These are phyloP conservation scores for Colinus virginianus DNA, from an alignment of 2,113 vertebrate genomes.

Conservation along the genomic window DNA sequence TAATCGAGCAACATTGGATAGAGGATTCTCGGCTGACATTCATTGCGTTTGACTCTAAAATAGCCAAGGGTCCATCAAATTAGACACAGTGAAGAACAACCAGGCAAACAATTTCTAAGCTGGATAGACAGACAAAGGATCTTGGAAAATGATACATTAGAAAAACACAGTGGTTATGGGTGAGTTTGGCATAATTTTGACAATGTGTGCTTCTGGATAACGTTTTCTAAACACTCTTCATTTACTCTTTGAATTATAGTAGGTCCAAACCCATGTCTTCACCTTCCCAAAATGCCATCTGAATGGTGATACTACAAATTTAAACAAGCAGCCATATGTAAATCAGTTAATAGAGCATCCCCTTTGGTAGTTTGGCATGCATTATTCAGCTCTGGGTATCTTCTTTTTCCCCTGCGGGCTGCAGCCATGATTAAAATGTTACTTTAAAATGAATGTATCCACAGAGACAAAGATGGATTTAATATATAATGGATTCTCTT, in stretches of 20 bases:
- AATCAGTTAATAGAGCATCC: conserved; percentile 66
- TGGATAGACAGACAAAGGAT: not conserved
- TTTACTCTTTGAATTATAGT: conserved; percentile 22
- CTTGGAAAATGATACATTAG: not conserved
- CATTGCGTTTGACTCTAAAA: not conserved
- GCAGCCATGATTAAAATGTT: conserved; percentile 65
- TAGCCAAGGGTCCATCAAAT: not conserved
- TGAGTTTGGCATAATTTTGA: not conserved
- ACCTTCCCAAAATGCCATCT: conserved; percentile 31
- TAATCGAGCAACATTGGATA: not conserved
- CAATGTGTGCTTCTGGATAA: not conserved
- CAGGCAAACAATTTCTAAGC: not conserved
- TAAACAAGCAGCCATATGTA: conserved; percentile 58
- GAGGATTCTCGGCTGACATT: not conserved
- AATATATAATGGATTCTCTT: conserved; percentile 54
- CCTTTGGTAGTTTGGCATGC: conserved; percentile 47
- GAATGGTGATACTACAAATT: conserved; percentile 43
- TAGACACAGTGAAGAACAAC: not conserved
- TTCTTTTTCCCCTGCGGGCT: conserved; percentile 52
- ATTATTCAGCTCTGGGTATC: conserved; percentile 62
- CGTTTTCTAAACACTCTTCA: conserved; percentile 20
- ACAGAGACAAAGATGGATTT: conserved; percentile 66
- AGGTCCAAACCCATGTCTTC: conserved; percentile 7
- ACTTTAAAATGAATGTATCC: conserved; percentile 64
- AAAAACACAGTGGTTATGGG: not conserved